phyloP scores from a whole-genome alignment of 2,797 vertebrate species.

The Schizopygopsis pylzovi region DNA sequence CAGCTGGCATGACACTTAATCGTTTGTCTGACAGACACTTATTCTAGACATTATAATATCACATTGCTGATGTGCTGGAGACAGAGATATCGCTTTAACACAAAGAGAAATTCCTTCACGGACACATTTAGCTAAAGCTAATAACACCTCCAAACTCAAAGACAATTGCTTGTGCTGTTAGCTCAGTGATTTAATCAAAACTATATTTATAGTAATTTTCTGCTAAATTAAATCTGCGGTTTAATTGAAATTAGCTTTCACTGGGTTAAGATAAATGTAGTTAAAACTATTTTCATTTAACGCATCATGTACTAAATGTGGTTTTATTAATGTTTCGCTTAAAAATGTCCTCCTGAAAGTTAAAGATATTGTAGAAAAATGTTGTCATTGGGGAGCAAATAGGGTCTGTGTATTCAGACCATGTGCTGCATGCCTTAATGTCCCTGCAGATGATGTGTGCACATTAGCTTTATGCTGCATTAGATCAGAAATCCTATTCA shows the following conservation, averaged over 20 bases:
- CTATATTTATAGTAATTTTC: slow-evolving; percentile 79
- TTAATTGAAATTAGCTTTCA: slow-evolving; percentile 78
- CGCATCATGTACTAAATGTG: slow-evolving; percentile 80
- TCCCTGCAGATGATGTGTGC: slow-evolving; percentile 39
- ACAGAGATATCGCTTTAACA: neutral
- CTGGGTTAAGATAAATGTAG: slow-evolving; percentile 66
- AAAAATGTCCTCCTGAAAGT: slow-evolving; percentile 70
- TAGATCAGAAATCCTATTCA: slow-evolving; percentile 53
- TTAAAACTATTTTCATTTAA: slow-evolving; percentile 82
- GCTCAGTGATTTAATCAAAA: slow-evolving; percentile 70
- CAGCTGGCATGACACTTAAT: neutral
- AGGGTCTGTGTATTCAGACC: slow-evolving; percentile 68
- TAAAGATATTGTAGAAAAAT: slow-evolving; percentile 73
- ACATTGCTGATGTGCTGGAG: neutral
- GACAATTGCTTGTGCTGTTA: slow-evolving; percentile 60
- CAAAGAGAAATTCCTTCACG: slow-evolving; percentile 15
- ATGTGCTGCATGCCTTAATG: slow-evolving; percentile 52
- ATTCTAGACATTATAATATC: slow-evolving; percentile 20
- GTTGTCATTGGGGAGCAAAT: slow-evolving; percentile 72
- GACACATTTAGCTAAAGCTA: slow-evolving; percentile 5
- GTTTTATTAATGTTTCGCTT: slow-evolving; percentile 70
- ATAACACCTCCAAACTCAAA: slow-evolving; percentile 54
- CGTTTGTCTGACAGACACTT: neutral
- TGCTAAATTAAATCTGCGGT: slow-evolving; percentile 75
- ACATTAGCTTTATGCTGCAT: slow-evolving; percentile 59